Base-by-base conservation (phyloP, 2,113 vertebrate genomes). In the Crocuta crocuta region DNA sequence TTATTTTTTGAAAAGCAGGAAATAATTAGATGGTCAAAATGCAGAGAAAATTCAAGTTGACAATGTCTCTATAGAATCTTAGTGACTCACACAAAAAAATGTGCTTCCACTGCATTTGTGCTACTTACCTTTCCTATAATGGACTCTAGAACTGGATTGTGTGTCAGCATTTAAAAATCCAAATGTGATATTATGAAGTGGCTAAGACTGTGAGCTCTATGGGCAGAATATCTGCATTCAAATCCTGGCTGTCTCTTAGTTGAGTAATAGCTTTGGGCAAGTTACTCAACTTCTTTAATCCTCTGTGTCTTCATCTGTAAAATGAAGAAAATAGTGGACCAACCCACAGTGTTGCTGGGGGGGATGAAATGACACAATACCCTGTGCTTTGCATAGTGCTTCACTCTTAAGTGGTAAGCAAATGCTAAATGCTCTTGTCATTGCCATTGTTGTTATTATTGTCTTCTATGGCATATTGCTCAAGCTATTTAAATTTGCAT, bases 1-100 rank as follows among this genome's bases (percentile, higher is more conserved):
- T 73, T 79, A 63, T 65, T 94, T 13, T 17, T 31, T 2, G 6
- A 73, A 58, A 82, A 73, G 61, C 7, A 61, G 24, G 12, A 66
- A 91, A 87, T 74, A 84, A 65, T 71, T 83, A 61, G 88, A 39
- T 48, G 76, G 10, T 89, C 33, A 83, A 92, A 86, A 3, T 86
- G 1, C 5, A 93, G 31, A 48, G 15, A 81, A 15, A 2, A 63
- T 73, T 16, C 10, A 43, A 33, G 10, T 4, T 65, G 6, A 68
- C n/a, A 82, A 10, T 3, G 33, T 2, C 5, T 19, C 21, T 6
- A 2, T 17, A 13, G 45, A 66, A 73, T 28, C 7, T 71, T 43
- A 39, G 24, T 21, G 53, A 86, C 48, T 31, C 3, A 10, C 39
- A 5, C 1, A n/a, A 4, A 24, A 2, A 2, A 11, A 1, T 48